Conservation (phyloP, 2,113 vertebrate genomes). For the Empidonax traillii region DNA sequence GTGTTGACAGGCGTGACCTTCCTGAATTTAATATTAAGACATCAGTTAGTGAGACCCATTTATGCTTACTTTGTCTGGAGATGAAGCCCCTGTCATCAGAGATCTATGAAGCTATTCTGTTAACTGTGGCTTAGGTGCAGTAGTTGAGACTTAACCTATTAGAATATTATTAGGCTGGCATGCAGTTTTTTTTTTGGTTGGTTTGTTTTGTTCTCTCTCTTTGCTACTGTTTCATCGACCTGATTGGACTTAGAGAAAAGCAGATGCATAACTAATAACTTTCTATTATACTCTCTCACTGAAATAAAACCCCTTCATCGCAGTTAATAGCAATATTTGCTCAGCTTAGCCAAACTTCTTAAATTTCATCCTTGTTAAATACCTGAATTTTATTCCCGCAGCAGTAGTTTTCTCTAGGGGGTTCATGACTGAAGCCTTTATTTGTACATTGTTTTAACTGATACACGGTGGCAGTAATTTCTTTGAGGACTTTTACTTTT, state of each 20-base stretch:
- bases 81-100: not conserved
- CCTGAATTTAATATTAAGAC: conserved; percentile 35
- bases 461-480: not conserved
- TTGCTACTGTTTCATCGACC: not conserved
- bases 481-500: not conserved
- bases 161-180: not conserved
- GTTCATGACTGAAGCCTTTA: not conserved
- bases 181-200: not conserved
- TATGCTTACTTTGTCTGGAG: not conserved
- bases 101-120: not conserved
- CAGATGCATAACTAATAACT: not conserved
- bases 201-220: not conserved
- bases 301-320: not conserved
- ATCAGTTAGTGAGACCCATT: not conserved
- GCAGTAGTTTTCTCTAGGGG: not conserved
- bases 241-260: not conserved
- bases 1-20: conserved; percentile 26
- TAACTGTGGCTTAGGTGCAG: not conserved
- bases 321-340: not conserved
- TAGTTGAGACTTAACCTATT: not conserved
- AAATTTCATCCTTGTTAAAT: not conserved
- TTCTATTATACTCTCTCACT: not conserved
- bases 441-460: not conserved
- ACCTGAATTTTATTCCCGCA: not conserved
- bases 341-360: not conserved